Percentiles rank a stretch among this genome's conserved stretches.
Evolutionary conservation across 2,888 invertebrate species (phyloP).

Genomic region (Aquatica leii): DNA sequence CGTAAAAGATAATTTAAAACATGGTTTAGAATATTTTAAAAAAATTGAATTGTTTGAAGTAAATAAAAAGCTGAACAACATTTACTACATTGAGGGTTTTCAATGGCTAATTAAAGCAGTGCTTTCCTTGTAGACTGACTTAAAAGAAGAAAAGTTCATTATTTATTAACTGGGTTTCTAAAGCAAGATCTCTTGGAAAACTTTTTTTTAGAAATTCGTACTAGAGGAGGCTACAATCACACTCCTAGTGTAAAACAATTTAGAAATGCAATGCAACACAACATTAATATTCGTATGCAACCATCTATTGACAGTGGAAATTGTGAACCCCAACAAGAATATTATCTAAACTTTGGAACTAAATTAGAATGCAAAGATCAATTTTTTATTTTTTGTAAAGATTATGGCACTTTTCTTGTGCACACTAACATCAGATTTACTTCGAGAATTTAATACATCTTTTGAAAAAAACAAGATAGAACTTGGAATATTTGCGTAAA

Average conservation of each 20-base stretch:
- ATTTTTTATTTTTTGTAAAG: no score
- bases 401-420: no score
- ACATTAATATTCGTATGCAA: not conserved
- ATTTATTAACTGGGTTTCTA: slow-evolving; percentile 23
- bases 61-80: slow-evolving; percentile 20
- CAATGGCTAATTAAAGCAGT: slow-evolving; percentile 20
- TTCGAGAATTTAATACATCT: no score
- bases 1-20: not conserved
- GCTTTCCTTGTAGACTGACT: slow-evolving; percentile 21
- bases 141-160: slow-evolving; percentile 16
- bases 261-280: slow-evolving; percentile 19
- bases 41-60: not conserved
- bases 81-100: slow-evolving; percentile 30
- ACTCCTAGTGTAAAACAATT: slow-evolving; percentile 22
- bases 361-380: no score
- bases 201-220: slow-evolving; percentile 28
- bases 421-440: no score
- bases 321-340: no score
- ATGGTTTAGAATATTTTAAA: not conserved
- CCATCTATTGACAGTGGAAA: not conserved
- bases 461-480: no score
- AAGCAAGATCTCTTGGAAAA: slow-evolving; percentile 25
- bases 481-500: no score
- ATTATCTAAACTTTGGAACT: no score
- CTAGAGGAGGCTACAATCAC: slow-evolving; percentile 29